A percentile compares a stretch with the other conserved stretches of the same genome.
Conservation (phyloP, 2,888 invertebrate species). For the Sphinx pinastri region DNA sequence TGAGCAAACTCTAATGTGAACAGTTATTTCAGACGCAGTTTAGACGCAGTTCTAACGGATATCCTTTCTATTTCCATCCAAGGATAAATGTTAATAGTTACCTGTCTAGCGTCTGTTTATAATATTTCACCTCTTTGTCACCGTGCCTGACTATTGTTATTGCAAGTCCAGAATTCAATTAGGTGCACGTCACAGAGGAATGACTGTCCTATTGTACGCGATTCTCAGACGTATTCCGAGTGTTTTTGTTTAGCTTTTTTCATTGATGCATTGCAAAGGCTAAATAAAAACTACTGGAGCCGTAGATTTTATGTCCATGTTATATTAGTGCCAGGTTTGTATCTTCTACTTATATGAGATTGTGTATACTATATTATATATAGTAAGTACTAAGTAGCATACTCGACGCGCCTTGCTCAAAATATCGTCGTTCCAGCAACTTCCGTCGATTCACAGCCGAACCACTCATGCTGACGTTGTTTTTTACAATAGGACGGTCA, state of each 20-base stretch:
- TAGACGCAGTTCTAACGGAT: slow-evolving; percentile 68
- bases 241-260: neutral
- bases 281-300: neutral
- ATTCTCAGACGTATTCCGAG: neutral
- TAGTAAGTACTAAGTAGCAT: slow-evolving; percentile 54
- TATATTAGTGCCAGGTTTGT: neutral
- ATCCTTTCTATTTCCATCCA: slow-evolving; percentile 79
- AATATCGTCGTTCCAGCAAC: slow-evolving; percentile 76
- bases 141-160: slow-evolving; percentile 43
- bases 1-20: slow-evolving; percentile 19
- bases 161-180: slow-evolving; percentile 36
- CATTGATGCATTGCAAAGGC: slow-evolving; percentile 1
- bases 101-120: slow-evolving; percentile 55
- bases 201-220: slow-evolving; percentile 15
- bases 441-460: slow-evolving; percentile 73
- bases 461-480: slow-evolving; percentile 40
- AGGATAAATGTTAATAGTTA: slow-evolving; percentile 73
- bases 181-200: slow-evolving; percentile 22
- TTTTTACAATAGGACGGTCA: slow-evolving; percentile 45
- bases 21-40: slow-evolving; percentile 28
- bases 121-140: slow-evolving; percentile 67
- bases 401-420: slow-evolving; percentile 70
- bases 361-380: slow-evolving; percentile 41
- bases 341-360: slow-evolving; percentile 41
- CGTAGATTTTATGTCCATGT: neutral